A percentile compares a stretch with the other conserved stretches of the same genome.
Conservation (phyloP, 2,113 vertebrate species). For the Sphaerodactylus townsendi region DNA sequence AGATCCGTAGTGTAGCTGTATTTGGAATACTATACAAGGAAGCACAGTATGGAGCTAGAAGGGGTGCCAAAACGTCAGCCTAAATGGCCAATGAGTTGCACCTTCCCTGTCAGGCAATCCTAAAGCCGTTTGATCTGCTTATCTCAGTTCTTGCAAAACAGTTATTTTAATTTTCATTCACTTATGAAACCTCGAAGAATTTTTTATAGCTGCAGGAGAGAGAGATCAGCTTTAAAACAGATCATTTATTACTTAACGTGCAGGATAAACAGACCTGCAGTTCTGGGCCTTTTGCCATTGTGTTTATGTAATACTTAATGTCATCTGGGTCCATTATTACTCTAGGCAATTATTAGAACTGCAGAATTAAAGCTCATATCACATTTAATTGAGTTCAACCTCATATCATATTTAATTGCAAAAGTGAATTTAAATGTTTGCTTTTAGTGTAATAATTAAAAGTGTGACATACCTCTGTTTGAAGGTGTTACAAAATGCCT, state of each 20-base stretch:
- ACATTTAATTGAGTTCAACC: constrained; percentile 9
- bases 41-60: no score
- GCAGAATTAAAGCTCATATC: neutral
- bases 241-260: neutral
- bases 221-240: neutral
- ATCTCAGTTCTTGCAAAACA: no score
- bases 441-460: constrained; percentile 36
- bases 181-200: no score
- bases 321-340: neutral
- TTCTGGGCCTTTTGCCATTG: neutral
- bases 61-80: no score
- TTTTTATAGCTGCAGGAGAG: no score
- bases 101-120: no score
- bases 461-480: neutral
- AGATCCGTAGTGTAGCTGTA: no score
- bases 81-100: no score
- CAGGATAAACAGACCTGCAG: neutral
- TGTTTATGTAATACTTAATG: neutral
- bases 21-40: no score
- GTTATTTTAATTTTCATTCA: no score
- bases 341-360: neutral
- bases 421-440: constrained; percentile 39
- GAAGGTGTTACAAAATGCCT: neutral
- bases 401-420: constrained; percentile 11
- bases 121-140: no score